These are phyloP conservation scores for Hyles vespertilio DNA, from an alignment of 1,140 invertebrate genomes.

Conservation along the genomic window DNA sequence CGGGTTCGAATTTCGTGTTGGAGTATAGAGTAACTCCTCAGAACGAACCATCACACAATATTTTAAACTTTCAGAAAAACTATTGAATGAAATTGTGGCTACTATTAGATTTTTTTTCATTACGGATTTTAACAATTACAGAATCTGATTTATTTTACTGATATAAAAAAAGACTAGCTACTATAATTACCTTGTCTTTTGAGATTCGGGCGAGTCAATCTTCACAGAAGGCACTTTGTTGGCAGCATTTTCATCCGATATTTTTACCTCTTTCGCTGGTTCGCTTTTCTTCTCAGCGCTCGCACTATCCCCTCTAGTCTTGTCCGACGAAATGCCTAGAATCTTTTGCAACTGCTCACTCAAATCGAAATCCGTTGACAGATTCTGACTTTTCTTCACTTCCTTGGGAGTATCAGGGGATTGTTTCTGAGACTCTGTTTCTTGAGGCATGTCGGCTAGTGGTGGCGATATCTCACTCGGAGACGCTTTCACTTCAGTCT, in stretches of 20 bases:
- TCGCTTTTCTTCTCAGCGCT: constrained; percentile 56
- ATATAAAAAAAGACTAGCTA: background rate
- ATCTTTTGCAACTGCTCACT: constrained; percentile 74
- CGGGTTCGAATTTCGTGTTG: too few relatives aligned
- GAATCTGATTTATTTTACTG: too few relatives aligned
- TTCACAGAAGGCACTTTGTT: constrained; percentile 69
- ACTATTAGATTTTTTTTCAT: too few relatives aligned
- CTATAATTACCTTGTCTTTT: constrained; percentile 52
- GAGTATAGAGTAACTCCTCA: too few relatives aligned
- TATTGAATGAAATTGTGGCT: too few relatives aligned
- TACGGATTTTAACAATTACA: too few relatives aligned
- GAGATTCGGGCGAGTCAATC: constrained; percentile 69
- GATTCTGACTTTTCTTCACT: constrained; percentile 71
- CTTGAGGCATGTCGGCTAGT: constrained; percentile 40
- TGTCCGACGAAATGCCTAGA: constrained; percentile 68
- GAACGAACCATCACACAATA: too few relatives aligned
- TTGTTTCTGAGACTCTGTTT: constrained; percentile 61
- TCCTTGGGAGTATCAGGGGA: constrained; percentile 64
- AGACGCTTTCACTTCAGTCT: constrained; percentile 55
- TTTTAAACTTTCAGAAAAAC: too few relatives aligned
- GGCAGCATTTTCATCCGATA: constrained; percentile 45
- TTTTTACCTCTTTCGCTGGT: constrained; percentile 56
- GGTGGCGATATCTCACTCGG: constrained; percentile 69
- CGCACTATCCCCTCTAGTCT: constrained; percentile 44
- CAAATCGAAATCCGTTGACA: constrained; percentile 71